Percentiles rank a stretch among this genome's conserved stretches.
These are phyloP conservation scores for Eidolon dupreanum DNA, from an alignment of 2,797 vertebrate genomes.

Conservation along the genomic window DNA sequence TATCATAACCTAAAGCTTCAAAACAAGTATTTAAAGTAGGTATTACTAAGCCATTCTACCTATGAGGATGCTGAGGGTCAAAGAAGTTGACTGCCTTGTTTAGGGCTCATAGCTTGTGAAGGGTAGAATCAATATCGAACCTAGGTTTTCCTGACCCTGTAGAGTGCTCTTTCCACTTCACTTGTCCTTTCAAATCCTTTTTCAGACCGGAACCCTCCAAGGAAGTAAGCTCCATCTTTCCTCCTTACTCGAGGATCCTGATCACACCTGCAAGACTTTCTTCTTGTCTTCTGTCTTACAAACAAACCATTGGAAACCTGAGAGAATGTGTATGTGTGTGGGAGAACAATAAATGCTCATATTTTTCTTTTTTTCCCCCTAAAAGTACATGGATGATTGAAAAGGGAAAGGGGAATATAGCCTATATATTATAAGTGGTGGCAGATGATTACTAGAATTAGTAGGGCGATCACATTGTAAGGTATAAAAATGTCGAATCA, in stretches of 20 bases:
- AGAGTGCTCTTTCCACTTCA: accelerated
- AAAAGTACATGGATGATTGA: neutral
- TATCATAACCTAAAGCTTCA: neutral
- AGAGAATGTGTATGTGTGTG: neutral
- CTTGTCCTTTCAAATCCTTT: neutral
- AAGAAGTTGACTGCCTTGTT: neutral
- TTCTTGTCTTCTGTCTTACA: neutral
- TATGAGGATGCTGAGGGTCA: neutral
- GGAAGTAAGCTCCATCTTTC: neutral
- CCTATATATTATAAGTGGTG: no score
- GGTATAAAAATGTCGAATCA: no score
- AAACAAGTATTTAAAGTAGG: neutral
- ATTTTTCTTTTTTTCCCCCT: neutral
- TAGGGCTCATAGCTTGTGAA: neutral
- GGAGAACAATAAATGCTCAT: neutral
- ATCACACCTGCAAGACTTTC: neutral
- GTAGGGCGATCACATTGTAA: no score
- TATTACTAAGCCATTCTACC: neutral
- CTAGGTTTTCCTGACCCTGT: neutral
- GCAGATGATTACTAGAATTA: no score
- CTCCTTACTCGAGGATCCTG: neutral
- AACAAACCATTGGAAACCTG: neutral
- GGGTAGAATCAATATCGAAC: neutral
- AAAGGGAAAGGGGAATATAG: no score
- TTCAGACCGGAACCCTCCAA: neutral